Evolutionary conservation across 2,888 invertebrate genomes (phyloP), one percentile per base, ranked within the genome.

Genomic region (Cephus pulcher): DNA sequence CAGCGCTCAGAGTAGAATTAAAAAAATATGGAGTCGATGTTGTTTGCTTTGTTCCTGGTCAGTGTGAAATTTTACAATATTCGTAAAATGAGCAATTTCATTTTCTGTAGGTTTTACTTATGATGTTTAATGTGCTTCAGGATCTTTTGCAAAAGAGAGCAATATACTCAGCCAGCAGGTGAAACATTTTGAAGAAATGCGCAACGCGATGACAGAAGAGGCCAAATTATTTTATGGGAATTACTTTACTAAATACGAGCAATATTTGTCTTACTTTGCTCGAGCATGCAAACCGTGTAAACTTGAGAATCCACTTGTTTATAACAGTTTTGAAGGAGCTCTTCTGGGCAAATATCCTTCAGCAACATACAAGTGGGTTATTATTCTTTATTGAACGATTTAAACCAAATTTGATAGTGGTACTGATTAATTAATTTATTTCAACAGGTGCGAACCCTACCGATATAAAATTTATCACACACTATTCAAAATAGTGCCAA

Each of bases 21-120:
- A 91, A 92, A 34, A 94, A 95, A 85, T 95, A 95, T 86, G 95
- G 95, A n/a, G 92, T 97, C 75, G 92, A 93, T 76, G 96, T 96
- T 69, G 92, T 96, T 0, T 94, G 94, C 80, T 95, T 97, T 86
- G 93, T 97, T 81, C 97, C 97, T 76, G 97, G 96, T 95, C 91
- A 86, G 81, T 37, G 68, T 30, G 34, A 68, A 74, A 2, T 71
- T 75, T 73, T 33, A 74, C 4, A 69, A 75, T 56, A 78, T 70
- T 23, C 9, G 40, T 69, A 34, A 34, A 75, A 23, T 33, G 15
- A 40, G 15, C 0, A 56, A 23, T n/a, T 30, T 70, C 68, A 75
- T n/a, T 40, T 34, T 56, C n/a, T 12, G 15, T 9, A 4, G n/a
- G 34, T 11, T 76, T 73, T 69, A 78, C 12, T 34, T 35, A 32